These are phyloP conservation scores for Philereme vetulata DNA, from an alignment of 2,888 invertebrate genomes.

Conservation along the genomic window DNA sequence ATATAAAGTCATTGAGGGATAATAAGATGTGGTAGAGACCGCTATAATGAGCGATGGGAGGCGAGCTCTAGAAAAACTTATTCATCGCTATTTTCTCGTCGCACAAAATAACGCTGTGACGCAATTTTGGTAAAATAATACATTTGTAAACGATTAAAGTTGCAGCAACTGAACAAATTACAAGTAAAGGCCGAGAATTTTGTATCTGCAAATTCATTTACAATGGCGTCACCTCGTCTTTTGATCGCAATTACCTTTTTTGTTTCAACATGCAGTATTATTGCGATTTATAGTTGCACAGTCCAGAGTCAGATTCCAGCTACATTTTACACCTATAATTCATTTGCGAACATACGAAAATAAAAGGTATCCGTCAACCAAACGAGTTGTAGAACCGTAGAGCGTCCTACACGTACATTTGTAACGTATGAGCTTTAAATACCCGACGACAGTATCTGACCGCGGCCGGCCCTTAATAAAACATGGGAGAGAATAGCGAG, in stretches of 20 bases:
- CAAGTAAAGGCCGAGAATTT: conserved; percentile 31
- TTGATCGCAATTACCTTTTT: conserved; percentile 59
- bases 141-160: conserved; percentile 31
- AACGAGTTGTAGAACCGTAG: conserved; percentile 51
- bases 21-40: conserved; percentile 64
- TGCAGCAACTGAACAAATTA: conserved; percentile 27
- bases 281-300: conserved; percentile 69
- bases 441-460: conserved; percentile 78
- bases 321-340: conserved; percentile 72
- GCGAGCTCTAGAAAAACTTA: conserved; percentile 55
- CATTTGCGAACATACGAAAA: conserved; percentile 70
- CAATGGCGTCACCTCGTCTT: conserved; percentile 48
- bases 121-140: conserved; percentile 32
- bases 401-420: conserved; percentile 74
- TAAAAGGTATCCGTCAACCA: conserved; percentile 57
- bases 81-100: conserved; percentile 54
- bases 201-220: conserved; percentile 44
- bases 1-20: conserved; percentile 49
- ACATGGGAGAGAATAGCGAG: conserved; percentile 77
- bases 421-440: conserved; percentile 78
- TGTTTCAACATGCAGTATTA: conserved; percentile 59
- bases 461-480: conserved; percentile 70
- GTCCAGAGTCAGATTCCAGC: conserved; percentile 64
- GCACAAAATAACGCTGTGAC: conserved; percentile 45
- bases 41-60: conserved; percentile 64